Base-by-base conservation (phyloP, 2,888 invertebrate genomes). In the Diplolepis rosae region DNA sequence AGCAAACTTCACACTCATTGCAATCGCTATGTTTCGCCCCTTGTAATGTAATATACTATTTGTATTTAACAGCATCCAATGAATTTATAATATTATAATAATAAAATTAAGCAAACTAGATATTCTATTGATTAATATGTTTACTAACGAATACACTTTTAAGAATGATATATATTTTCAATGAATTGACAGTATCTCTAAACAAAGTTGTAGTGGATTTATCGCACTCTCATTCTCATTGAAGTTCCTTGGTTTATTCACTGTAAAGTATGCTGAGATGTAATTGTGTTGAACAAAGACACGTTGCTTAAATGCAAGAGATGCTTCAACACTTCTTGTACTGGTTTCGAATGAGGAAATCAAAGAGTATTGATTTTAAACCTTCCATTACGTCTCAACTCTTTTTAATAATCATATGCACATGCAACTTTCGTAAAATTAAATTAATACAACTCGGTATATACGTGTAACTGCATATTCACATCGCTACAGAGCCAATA, bases 211-310 rank as follows among this genome's bases (percentile, higher is more conserved):
- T n/a, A n/a, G n/a, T n/a, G n/a, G n/a, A n/a, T n/a, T n/a, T n/a
- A n/a, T n/a, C n/a, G n/a, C n/a, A n/a, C n/a, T n/a, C n/a, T n/a
- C n/a, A n/a, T n/a, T n/a, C n/a, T n/a, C n/a, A 61, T 61, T 24
- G 24, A 27, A 5, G 24, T 61, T 61, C 24, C 4, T 24, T 39
- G 35, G 61, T 61, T 61, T 22, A 24, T n/a, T 24, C 61, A 24
- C 27, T 39, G 35, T 39, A 27, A 61, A 39, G 35, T 24, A 27
- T n/a, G 39, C 24, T 61, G 61, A 61, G 27, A 39, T 24, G 39
- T 39, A 61, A 61, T 61, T 61, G 61, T 39, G 13, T 61, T n/a
- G 61, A 61, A 61, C 61, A 61, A 61, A 61, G 39, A 61, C 61
- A 24, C 61, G 39, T 61, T 61, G 39, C 35, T 61, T 61, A 61